Evolutionary conservation across 2,888 invertebrate genomes (phyloP), one percentile per base, ranked within the genome.

Genomic region (Xestia ashworthii): DNA sequence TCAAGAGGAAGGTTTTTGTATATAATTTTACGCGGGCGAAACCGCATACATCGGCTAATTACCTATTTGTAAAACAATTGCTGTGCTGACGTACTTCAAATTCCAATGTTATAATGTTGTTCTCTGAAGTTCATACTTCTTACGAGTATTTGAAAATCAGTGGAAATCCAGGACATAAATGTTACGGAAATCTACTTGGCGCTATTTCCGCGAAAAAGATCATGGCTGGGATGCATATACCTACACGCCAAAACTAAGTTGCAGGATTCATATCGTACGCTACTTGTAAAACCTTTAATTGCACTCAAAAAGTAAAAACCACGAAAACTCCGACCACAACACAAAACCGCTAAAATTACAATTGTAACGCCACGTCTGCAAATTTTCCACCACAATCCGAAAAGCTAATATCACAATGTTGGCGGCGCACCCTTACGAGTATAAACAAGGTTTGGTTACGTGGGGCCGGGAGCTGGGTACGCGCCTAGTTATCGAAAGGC

Each of bases 381-480:
- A 55, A 38, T 66, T 53, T 44, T 53, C 44, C 16, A n/a, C 32
- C 60, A 60, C 81, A 76, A 76, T 74, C 38, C 25, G 48, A 77
- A 81, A 85, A 82, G 74, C 69, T 70, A 85, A 85, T 85, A 78
- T 64, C 58, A 64, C 58, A 65, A 73, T 76, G 66, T 84, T 53
- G 41, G 16, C 41, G 38, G 41, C 53, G 16, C n/a, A 62, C 78
- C 69, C 32, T 38, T 72, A 44, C 44, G 44, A 44, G 44, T 44
- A 16, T 32, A 78, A 74, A 74, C 74, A 85, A 46, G 46, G 53
- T n/a, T 53, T 22, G 46, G 41, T 60, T 48, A 69, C 46, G 58
- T n/a, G 60, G 55, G 16, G 60, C 32, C 41, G 60, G 32, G 11
- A 44, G 32, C 55, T 14, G 62, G 62, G 71, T 5, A 5, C 11